Base-by-base conservation (phyloP, 2,888 invertebrate genomes). In the Tetragonisca angustula region DNA sequence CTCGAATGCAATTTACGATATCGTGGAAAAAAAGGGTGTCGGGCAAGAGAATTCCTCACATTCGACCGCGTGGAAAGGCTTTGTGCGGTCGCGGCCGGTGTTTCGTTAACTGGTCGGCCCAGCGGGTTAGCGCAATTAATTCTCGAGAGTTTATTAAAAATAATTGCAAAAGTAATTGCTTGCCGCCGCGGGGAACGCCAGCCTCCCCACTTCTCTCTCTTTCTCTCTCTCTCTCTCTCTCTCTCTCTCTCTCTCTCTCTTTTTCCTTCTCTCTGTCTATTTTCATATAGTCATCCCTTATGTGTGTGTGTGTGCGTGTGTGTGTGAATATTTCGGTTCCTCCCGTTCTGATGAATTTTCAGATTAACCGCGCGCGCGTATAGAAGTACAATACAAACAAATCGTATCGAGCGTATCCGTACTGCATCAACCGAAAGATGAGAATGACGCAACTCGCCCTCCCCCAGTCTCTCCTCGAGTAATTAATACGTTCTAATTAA, bases 111-210 rank as follows among this genome's bases (percentile, higher is more conserved):
- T 11, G 24, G 19, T 50, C 52, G 15, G 59, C 62, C n/a, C 62
- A n/a, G 21, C 70, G 59, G 62, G 76, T 82, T 69, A 69, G 72
- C 83, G 83, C 83, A 83, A 83, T 83, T 83, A 83, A 83, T 82
- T 83, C 83, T 82, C 65, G 83, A 83, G 83, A 54, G 76, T 83
- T 83, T 83, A 83, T 83, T 83, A 83, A 83, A 83, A 83, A 82
- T 83, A 83, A 83, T 83, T 83, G 83, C 83, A 54, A 82, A 83
- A 82, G 76, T 76, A 83, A 83, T 83, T 83, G 83, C 83, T 72
- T 19, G 61, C 43, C 15, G 65, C 21, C 49, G 52, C 49, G 27
- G 27, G 52, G 61, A 43, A 24, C 27, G 32, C 54, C 15, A 32
- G 79, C 65, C 13, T 43, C 27, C 61, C 36, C 43, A 43, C 9